Conservation (phyloP, 2,113 vertebrate species). For the Chrysochloris asiatica region DNA sequence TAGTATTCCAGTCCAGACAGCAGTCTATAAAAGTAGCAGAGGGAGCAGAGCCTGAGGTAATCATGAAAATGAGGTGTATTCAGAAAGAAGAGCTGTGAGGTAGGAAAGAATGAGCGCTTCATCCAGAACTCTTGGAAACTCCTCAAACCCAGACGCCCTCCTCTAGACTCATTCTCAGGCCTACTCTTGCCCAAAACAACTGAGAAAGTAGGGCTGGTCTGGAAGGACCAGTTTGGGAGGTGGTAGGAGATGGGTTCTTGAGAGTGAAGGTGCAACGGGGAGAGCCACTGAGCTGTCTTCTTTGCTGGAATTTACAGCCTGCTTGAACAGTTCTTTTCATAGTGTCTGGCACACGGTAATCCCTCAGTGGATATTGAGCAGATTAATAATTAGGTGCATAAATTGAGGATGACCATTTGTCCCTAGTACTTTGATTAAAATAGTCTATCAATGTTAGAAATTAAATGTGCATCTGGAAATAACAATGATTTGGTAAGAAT, state of each 20-base stretch:
- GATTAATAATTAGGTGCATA: background rate
- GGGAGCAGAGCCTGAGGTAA: background rate
- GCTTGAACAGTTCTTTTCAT: background rate
- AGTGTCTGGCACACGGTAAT: background rate
- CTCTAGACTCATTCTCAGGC: background rate
- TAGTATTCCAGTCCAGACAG: background rate
- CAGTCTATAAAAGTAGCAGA: background rate
- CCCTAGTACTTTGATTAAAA: too few relatives aligned
- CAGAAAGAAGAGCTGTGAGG: background rate
- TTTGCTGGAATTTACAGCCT: background rate
- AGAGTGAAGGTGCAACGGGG: background rate
- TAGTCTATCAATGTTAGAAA: background rate
- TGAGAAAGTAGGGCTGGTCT: background rate
- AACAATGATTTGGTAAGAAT: background rate
- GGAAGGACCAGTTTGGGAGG: background rate
- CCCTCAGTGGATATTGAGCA: background rate
- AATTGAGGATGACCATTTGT: too few relatives aligned
- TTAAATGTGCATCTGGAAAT: background rate
- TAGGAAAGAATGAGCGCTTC: background rate
- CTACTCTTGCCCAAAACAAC: background rate
- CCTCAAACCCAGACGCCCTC: background rate
- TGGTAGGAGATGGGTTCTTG: background rate
- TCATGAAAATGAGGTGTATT: background rate
- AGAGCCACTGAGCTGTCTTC: background rate
- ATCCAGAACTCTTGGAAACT: background rate